Percentiles rank a stretch among this genome's conserved stretches.
Evolutionary conservation across 1,140 invertebrate genomes (phyloP).

Genomic region (Drosophila watanabei): DNA sequence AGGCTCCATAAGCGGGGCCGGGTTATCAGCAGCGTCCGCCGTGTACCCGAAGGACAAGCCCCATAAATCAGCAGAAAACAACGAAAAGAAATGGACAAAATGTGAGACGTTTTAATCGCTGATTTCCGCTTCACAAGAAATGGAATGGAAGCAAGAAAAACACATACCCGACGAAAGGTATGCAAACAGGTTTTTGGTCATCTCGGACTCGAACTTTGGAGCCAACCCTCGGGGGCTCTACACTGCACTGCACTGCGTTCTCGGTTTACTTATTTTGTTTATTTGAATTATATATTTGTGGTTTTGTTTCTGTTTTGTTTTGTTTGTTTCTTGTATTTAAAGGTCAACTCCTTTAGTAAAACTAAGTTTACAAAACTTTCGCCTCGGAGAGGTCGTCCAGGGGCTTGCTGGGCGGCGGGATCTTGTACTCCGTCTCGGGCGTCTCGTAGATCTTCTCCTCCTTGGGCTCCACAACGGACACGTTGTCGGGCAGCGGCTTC

Average conservation of each 20-base stretch:
- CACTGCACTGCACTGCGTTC: constrained; percentile 54
- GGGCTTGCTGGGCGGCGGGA: constrained; percentile 78
- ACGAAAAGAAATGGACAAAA: constrained; percentile 35
- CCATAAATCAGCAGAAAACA: constrained; percentile 67
- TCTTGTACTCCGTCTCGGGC: constrained; percentile 85
- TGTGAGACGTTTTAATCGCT: constrained; percentile 72
- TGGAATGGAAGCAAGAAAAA: constrained; percentile 22
- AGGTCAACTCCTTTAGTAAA: constrained; percentile 66
- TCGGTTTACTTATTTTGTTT: constrained; percentile 55
- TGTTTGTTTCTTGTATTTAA: constrained; percentile 59
- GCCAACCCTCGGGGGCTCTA: constrained; percentile 49
- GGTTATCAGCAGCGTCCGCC: constrained; percentile 51
- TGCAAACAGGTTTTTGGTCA: constrained; percentile 58
- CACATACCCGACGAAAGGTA: constrained; percentile 2
- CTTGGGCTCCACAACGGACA: constrained; percentile 97
- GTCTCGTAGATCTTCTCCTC: constrained; percentile 89
- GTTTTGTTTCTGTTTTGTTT: constrained; percentile 59
- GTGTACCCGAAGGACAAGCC: constrained; percentile 73
- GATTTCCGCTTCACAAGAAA: constrained; percentile 79
- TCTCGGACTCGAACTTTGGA: constrained; percentile 29
- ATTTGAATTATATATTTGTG: constrained; percentile 68
- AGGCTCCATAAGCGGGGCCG: constrained; percentile 56
- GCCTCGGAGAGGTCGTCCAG: constrained; percentile 77
- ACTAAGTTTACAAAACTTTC: constrained; percentile 84
- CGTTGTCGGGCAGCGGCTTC: constrained; percentile 98